These are phyloP conservation scores for Antitype chi DNA, from an alignment of 2,888 invertebrate species.

Conservation along the genomic window DNA sequence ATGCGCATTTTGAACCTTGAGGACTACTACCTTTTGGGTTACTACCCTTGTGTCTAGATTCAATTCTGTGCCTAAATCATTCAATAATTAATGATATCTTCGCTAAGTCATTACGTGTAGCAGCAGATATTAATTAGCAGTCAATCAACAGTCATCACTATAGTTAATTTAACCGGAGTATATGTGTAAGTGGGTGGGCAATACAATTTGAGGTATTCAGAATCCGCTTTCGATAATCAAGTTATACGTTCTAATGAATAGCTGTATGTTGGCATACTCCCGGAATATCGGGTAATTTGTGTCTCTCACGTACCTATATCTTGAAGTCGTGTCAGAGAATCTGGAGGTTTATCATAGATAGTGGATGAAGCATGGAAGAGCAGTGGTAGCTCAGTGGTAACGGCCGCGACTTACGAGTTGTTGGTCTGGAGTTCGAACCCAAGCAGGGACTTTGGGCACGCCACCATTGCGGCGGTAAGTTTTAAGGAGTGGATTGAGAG, in stretches of 20 bases:
- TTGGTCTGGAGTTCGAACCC: too few species aligned
- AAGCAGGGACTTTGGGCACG: too few species aligned
- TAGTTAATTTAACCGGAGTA: neutral
- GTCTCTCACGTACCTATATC: neutral
- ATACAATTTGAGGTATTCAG: slow-evolving; percentile 27
- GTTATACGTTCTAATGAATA: slow-evolving; percentile 23
- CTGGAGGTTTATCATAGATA: neutral
- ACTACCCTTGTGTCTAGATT: neutral
- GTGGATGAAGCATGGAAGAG: too few species aligned
- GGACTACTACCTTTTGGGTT: too few species aligned
- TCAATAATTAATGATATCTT: slow-evolving; percentile 1
- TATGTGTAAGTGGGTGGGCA: slow-evolving; percentile 21
- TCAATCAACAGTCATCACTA: neutral
- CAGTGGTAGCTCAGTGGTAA: too few species aligned
- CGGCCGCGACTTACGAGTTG: too few species aligned
- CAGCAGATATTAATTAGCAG: neutral
- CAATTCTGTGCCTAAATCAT: neutral
- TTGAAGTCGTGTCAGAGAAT: neutral
- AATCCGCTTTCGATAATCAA: slow-evolving; percentile 24
- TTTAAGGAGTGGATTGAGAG: too few species aligned
- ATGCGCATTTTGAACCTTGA: too few species aligned
- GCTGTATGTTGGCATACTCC: slow-evolving; percentile 7
- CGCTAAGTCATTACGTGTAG: slow-evolving; percentile 1
- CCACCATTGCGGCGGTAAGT: too few species aligned
- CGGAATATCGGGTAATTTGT: slow-evolving; percentile 4